Base-by-base conservation (phyloP, 2,888 invertebrate genomes). In the Lymantria dispar region DNA sequence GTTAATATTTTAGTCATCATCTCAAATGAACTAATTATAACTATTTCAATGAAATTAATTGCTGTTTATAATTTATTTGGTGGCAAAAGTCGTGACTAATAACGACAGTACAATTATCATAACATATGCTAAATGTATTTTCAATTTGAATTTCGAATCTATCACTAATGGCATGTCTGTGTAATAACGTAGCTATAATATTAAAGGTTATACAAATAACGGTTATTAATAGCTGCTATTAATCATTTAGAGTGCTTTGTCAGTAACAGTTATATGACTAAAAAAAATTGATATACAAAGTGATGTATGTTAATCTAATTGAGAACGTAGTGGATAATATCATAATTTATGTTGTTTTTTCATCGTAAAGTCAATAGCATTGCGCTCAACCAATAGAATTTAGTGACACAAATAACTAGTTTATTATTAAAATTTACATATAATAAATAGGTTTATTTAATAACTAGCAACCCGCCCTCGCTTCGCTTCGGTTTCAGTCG, bases 181-280 rank as follows among this genome's bases (percentile, higher is more conserved):
- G 37, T 43, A 38, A 38, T 49, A 36, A 37, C n/a, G 13, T 38
- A 13, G 37, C n/a, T 29, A 48, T 42, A 22, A 37, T 50, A 50
- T 51, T 43, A 45, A 64, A 61, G 45, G 52, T 54, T 60, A 56
- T 58, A 42, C 39, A 40, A 15, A 43, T 68, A 63, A 63, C 66
- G 58, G 65, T 64, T 55, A 50, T 14, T 60, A 65, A 50, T 58
- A 41, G 56, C 13, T 36, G 36, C 39, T 57, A 68, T 68, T 56
- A 56, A 69, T 69, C 60, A 63, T 43, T 13, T 43, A 48, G 54
- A 49, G 58, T 62, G 60, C 41, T 56, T 50, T 63, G 46, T 48
- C 52, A 22, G 41, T 59, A 56, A 69, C 64, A 51, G 70, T 65
- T 69, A 63, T 45, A 29, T 22, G 44, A 39, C 5, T 11, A 30